Conservation (phyloP, 2,888 invertebrate genomes). For the Drosophila fungiperda region DNA sequence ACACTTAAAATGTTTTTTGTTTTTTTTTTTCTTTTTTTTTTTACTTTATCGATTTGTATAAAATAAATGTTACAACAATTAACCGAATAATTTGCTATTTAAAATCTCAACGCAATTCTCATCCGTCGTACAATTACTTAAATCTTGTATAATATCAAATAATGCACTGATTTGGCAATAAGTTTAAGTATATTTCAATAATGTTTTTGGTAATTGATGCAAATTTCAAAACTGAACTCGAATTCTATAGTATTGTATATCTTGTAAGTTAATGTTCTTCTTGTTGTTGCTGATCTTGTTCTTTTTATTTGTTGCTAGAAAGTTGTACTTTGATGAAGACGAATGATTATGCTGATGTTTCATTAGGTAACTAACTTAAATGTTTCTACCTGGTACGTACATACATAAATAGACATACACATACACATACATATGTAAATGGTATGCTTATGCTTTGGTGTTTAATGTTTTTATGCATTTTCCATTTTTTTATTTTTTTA, state of each 20-base stretch:
- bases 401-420: constrained; percentile 19
- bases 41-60: constrained; percentile 46
- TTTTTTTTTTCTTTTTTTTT: constrained; percentile 21
- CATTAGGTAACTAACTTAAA: constrained; percentile 55
- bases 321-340: constrained; percentile 79
- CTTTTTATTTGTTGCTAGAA: constrained; percentile 43
- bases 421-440: constrained; percentile 25
- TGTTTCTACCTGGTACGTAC: constrained; percentile 35
- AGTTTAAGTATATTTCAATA: constrained; percentile 38
- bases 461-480: constrained; percentile 11
- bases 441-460: constrained; percentile 33
- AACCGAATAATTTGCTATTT: constrained; percentile 78
- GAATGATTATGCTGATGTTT: constrained; percentile 66
- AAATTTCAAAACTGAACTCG: constrained; percentile 47
- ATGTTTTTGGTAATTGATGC: constrained; percentile 56
- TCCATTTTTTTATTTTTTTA: constrained; percentile 3
- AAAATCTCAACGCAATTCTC: constrained; percentile 62
- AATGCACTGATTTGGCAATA: constrained; percentile 72
- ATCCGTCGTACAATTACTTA: constrained; percentile 41
- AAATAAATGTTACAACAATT: constrained; percentile 76
- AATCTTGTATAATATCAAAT: constrained; percentile 71
- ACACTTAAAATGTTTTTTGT: constrained; percentile 66
- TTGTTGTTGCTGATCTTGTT: constrained; percentile 20
- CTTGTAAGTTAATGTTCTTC: constrained; percentile 15
- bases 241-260: constrained; percentile 29